Base-by-base conservation (phyloP, 2,113 vertebrate genomes). In the Electrona antarctica region DNA sequence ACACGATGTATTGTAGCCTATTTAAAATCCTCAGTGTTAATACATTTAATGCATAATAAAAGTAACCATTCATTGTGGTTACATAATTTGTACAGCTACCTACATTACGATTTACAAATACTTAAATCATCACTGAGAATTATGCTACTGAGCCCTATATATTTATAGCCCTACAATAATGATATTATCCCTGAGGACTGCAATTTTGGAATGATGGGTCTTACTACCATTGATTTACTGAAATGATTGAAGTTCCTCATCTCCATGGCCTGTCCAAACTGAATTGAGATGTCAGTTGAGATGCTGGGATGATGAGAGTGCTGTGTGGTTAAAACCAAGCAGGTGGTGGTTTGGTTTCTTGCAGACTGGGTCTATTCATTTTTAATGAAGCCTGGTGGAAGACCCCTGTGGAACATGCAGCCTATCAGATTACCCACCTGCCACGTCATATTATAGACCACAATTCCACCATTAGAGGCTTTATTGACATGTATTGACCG, bases 281-380 rank as follows among this genome's bases (percentile, higher is more conserved):
- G 7, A 46, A 41, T 3, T 71, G 41, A 52, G 21, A 29, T n/a
- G 48, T 67, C 33, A 41, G 33, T 41, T 41, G n/a, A 50, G 71
- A 68, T 57, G 71, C 63, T 59, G 71, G 70, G 68, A n/a, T 41
- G 33, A 41, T 41, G 49, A 57, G 67, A 48, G 65, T 41, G 33
- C 33, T 41, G 14, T 46, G 51, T 13, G 56, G 64, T 61, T 59
- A 1, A 57, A 59, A 72, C 71, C 65, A 72, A 64, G 77, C 67
- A 78, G 49, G 71, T 60, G 58, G 2, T 12, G 11, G 58, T 60
- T 66, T 64, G 55, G 21, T 41, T 41, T 41, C 33, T 6, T 79
- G 83, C 79, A 76, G 61, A 76, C 69, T 8, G 15, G 67, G 54
- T 12, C 47, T 59, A 78, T 89, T 10, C 66, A 82, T 91, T 78